These are phyloP conservation scores for Diorhabda carinulata DNA, from an alignment of 1,140 invertebrate genomes.

Conservation along the genomic window DNA sequence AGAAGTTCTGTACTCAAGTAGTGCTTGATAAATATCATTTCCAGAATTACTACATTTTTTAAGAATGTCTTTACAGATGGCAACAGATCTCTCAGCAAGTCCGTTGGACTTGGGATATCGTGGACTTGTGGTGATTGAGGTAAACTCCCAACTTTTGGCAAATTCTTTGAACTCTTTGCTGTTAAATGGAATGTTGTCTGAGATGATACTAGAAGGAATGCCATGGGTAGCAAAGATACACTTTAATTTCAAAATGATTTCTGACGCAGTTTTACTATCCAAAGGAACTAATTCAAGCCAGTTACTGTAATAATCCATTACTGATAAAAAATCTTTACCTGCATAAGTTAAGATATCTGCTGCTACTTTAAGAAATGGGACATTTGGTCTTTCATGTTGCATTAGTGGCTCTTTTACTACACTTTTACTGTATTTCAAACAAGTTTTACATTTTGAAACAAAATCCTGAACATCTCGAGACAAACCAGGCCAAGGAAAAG, in stretches of 20 bases:
- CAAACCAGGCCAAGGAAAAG: constrained; percentile 41
- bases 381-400: constrained; percentile 35
- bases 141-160: constrained; percentile 39
- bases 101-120: constrained; percentile 44
- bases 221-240: constrained; percentile 34
- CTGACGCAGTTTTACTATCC: constrained; percentile 27
- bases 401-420: constrained; percentile 45
- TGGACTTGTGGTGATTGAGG: constrained; percentile 44
- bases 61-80: constrained; percentile 40
- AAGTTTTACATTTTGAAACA: constrained; percentile 44
- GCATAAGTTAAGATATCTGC: constrained; percentile 42
- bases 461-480: constrained; percentile 44
- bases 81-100: constrained; percentile 40
- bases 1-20: constrained; percentile 25
- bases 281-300: constrained; percentile 38
- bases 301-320: constrained; percentile 32
- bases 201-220: constrained; percentile 32
- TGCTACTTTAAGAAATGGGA: constrained; percentile 39
- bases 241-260: constrained; percentile 10
- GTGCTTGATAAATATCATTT: constrained; percentile 10
- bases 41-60: constrained; percentile 25
- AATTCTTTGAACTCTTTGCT: constrained; percentile 34
- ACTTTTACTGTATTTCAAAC: constrained; percentile 34
- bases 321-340: constrained; percentile 17
- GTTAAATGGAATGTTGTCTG: constrained; percentile 40